A percentile compares a stretch with the other conserved stretches of the same genome.
Evolutionary conservation across 2,113 vertebrate genomes (phyloP).

Genomic region (Callorhinus ursinus): DNA sequence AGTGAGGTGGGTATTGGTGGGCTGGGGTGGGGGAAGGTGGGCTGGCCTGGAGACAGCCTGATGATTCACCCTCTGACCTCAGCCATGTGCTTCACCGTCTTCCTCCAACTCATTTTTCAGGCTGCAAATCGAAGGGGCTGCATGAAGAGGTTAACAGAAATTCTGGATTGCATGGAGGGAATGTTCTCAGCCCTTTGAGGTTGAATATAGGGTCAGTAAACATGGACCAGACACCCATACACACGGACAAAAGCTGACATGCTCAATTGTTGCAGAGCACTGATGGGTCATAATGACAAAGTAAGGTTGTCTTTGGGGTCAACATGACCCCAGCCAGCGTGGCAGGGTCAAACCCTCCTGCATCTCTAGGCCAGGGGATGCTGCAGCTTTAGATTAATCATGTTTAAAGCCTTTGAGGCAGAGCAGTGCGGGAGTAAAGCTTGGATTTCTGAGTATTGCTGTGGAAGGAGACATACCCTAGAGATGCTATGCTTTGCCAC

Average conservation of each 20-base stretch:
- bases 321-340: neutral
- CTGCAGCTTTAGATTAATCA: neutral
- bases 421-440: neutral
- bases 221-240: rapidly evolving
- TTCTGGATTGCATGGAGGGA: too few relatives aligned
- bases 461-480: neutral
- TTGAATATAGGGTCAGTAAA: neutral
- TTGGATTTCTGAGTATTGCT: rapidly evolving
- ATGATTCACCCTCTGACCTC: neutral
- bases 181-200: neutral
- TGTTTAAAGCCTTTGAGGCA: neutral
- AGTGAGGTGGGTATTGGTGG: neutral
- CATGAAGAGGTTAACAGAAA: neutral
- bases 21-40: rapidly evolving
- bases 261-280: rapidly evolving
- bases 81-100: neutral
- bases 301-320: neutral
- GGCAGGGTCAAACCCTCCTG: neutral
- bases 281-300: neutral
- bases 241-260: neutral
- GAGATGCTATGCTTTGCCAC: neutral
- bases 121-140: neutral
- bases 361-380: neutral
- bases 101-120: neutral
- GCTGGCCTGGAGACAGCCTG: rapidly evolving